Conservation (phyloP, 2,113 vertebrate genomes). For the Bufo gargarizans region DNA sequence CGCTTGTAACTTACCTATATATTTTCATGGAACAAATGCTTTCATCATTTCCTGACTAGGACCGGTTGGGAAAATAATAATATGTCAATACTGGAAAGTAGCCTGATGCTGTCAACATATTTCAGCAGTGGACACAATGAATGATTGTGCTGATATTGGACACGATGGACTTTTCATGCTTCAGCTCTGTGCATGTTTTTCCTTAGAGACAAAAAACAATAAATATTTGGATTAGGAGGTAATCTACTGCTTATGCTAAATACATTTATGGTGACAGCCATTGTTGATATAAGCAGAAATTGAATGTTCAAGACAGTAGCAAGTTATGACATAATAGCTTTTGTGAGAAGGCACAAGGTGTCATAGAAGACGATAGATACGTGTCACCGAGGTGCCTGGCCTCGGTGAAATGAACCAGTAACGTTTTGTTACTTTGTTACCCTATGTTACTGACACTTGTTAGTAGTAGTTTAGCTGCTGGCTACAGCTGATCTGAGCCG, state of each 20-base stretch:
- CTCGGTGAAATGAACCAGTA: no score
- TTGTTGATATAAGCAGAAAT: background rate
- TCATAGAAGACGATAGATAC: no score
- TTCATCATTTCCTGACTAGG: background rate
- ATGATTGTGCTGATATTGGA: background rate
- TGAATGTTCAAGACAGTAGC: background rate
- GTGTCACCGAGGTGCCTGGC: no score
- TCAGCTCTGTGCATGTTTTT: background rate
- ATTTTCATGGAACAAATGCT: background rate
- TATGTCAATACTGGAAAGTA: background rate
- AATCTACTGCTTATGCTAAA: background rate
- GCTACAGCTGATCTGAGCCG: no score
- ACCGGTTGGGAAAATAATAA: background rate
- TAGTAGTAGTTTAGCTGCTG: no score
- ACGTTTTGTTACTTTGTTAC: no score
- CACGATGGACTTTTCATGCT: background rate
- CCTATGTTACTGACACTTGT: no score
- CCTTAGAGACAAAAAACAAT: background rate
- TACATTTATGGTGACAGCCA: background rate
- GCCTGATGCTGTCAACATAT: background rate
- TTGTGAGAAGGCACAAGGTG: no score
- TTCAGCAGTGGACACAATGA: background rate
- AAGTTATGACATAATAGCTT: background rate
- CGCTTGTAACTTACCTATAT: background rate
- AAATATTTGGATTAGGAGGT: background rate